These are phyloP conservation scores for Parnassius orleans DNA, from an alignment of 2,888 invertebrate species.

Conservation along the genomic window DNA sequence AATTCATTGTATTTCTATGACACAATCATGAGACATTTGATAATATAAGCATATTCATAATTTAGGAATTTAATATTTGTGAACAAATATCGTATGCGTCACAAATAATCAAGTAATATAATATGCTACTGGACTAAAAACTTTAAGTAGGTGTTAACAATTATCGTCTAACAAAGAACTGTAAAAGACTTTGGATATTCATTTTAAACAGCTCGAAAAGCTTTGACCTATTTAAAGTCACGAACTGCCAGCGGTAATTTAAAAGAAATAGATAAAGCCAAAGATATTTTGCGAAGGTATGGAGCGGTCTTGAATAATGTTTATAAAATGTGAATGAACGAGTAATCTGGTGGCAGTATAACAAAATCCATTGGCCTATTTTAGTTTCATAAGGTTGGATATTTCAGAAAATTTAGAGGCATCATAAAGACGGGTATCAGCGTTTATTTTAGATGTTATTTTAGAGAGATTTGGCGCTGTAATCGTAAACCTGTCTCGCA, in stretches of 20 bases:
- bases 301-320: background rate
- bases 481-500: too few species aligned
- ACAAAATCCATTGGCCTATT: too few species aligned
- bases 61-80: too few species aligned
- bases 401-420: too few species aligned
- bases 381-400: too few species aligned
- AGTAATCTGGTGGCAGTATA: too few species aligned
- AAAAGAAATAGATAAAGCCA: conserved; percentile 17
- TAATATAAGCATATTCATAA: too few species aligned
- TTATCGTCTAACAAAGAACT: conserved; percentile 23
- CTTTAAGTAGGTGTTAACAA: background rate
- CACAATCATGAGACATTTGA: too few species aligned
- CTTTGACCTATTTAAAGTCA: conserved; percentile 28
- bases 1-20: too few species aligned
- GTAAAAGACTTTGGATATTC: conserved; percentile 24
- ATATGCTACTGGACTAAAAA: background rate
- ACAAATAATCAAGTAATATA: background rate
- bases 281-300: conserved; percentile 11
- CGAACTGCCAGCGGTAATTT: conserved; percentile 9
- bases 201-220: conserved; percentile 30
- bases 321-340: background rate
- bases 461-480: too few species aligned
- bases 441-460: too few species aligned
- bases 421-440: too few species aligned
- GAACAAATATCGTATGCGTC: background rate